Evolutionary conservation across 2,888 invertebrate species (phyloP), one percentile per base, ranked within the genome.

Genomic region (Apoderus coryli): DNA sequence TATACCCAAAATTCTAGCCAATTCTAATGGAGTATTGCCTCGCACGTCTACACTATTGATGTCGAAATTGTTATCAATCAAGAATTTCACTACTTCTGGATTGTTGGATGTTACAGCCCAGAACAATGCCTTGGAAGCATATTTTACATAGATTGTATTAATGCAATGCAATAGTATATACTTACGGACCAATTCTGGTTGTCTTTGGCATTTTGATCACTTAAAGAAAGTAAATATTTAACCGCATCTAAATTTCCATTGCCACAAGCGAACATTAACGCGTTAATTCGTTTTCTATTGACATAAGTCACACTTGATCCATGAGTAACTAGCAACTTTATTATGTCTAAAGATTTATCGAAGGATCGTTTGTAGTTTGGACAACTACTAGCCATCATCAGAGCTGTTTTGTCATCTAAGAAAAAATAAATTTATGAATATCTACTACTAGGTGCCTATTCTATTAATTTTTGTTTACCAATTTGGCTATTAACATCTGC

Each of bases 111-210:
- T 60, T 6, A 63, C 65, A 27, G 74, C 72, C 65, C 71, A 72
- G 51, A 71, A 72, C 28, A 73, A 44, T 25, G 70, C 72, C 73
- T 74, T 55, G 25, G 57, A 44, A 36, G 31, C 25, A 27, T 29
- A 34, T 28, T 25, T n/a, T n/a, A n/a, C n/a, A n/a, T n/a, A n/a
- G n/a, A n/a, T n/a, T n/a, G n/a, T n/a, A n/a, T n/a, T n/a, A 33
- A 23, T 13, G 19, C 4, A 16, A 16, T 23, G 15, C 12, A n/a
- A 23, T 13, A 2, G 14, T 29, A 14, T 9, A 19, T 26, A 32
- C 39, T 62, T 56, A 73, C 75, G 37, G 70, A 69, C 68, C 69
- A 70, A 22, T 69, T 67, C 45, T 71, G 67, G 36, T 60, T 61
- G 50, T 76, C 74, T 30, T 59, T 57, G 43, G 64, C 63, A 47